A percentile compares a stretch with the other conserved stretches of the same genome.
phyloP scores from a whole-genome alignment of 1,140 invertebrate genomes.

The Epicauta chinensis region DNA sequence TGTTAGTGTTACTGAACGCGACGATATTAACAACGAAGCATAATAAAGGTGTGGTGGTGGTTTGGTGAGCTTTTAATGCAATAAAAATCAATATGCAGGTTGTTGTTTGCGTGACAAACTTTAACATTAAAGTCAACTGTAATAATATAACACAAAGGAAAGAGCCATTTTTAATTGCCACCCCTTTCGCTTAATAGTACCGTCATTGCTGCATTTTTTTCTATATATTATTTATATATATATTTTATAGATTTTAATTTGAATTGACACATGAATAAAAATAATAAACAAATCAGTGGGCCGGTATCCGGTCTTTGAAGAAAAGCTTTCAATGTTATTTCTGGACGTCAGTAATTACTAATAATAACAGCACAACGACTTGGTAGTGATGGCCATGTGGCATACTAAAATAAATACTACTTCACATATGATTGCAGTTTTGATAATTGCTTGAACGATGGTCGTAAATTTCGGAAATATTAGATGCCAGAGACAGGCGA shows the following conservation, averaged over 20 bases:
- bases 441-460: constrained; percentile 20
- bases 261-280: too few species aligned
- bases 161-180: too few species aligned
- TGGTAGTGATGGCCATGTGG: constrained; percentile 17
- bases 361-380: constrained; percentile 15
- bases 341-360: constrained; percentile 12
- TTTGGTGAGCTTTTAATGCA: constrained; percentile 21
- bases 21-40: background rate
- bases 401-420: constrained; percentile 21
- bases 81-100: constrained; percentile 21
- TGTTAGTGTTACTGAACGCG: too few species aligned
- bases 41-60: constrained; percentile 21
- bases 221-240: too few species aligned
- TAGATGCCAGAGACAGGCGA: constrained; percentile 9
- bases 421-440: constrained; percentile 24
- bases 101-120: constrained; percentile 17
- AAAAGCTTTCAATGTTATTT: constrained; percentile 16
- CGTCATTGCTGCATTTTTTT: too few species aligned
- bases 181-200: too few species aligned
- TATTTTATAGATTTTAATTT: too few species aligned
- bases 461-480: constrained; percentile 17
- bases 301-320: constrained; percentile 17
- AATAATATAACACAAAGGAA: too few species aligned
- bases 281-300: constrained; percentile 9
- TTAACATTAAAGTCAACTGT: background rate